Base-by-base conservation (phyloP, 1,140 invertebrate genomes). In the Aricia agestis region DNA sequence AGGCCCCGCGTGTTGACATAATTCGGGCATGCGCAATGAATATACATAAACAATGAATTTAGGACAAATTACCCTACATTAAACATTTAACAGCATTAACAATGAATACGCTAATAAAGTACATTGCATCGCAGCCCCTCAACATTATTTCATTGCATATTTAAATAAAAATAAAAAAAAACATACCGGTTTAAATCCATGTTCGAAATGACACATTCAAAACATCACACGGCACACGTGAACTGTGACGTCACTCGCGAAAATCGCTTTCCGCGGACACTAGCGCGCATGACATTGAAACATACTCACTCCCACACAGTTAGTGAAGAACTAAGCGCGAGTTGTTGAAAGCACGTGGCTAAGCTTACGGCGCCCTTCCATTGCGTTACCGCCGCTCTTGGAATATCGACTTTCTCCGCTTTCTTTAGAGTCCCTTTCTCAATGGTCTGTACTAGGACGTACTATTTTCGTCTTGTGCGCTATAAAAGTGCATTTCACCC, bases 271-370 rank as follows among this genome's bases (percentile, higher is more conserved):
- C 81, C 84, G 81, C 77, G 77, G 72, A 67, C 82, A 81, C 76
- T 84, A 78, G 74, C 83, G 83, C 88, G 86, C 85, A 85, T 88
- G 86, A 82, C 87, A 83, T 85, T 81, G 73, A 80, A 74, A 76
- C 75, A 79, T 84, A 89, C 89, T 91, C 87, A 82, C 88, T 87
- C 89, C 86, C 82, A 91, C 87, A 90, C 87, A 84, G 87, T 91
- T 91, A 80, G 85, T 84, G 86, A 89, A 89, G 87, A 91, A 91
- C 89, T 91, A 91, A 91, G 82, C 87, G 87, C 87, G 89, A 91
- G 83, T 89, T 87, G 82, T 86, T 78, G 83, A 84, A 78, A 78
- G 85, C 89, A 91, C 89, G 89, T 91, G 89, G 87, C 83, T 73
- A 83, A 86, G 85, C 85, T 86, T 87, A 88, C 84, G 82, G 80